Evolutionary conservation across 2,888 invertebrate species (phyloP).

Genomic region (Drosophila lutescens): DNA sequence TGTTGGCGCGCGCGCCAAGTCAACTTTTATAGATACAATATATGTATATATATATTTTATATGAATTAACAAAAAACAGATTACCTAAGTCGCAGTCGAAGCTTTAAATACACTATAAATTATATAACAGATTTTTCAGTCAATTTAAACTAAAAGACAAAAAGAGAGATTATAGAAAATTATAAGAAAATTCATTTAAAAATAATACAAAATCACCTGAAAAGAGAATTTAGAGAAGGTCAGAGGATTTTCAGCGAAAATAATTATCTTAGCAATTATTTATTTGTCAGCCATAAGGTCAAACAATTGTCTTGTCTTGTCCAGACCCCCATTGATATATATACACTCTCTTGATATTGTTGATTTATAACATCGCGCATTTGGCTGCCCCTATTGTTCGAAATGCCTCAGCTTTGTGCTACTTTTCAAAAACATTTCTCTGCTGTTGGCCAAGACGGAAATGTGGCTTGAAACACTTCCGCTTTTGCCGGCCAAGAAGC

Average conservation of each 20-base stretch:
- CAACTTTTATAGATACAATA: constrained; percentile 58
- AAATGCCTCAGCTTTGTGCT: constrained; percentile 24
- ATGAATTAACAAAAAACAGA: constrained; percentile 11
- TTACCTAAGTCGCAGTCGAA: not conserved
- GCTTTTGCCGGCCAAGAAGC: constrained; percentile 27
- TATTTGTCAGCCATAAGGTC: constrained; percentile 10
- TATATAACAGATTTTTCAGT: too few relatives aligned
- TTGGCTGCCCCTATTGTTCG: constrained; percentile 22
- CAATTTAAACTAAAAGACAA: too few relatives aligned
- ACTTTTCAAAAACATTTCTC: constrained; percentile 34
- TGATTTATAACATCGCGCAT: constrained; percentile 12
- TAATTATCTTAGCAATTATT: not conserved
- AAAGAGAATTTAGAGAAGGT: not conserved
- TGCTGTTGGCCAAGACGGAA: constrained; percentile 40
- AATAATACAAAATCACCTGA: not conserved
- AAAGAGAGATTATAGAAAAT: too few relatives aligned
- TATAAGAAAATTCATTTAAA: not conserved
- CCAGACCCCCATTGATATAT: constrained; percentile 6
- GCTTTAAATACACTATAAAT: not conserved
- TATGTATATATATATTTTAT: constrained; percentile 14
- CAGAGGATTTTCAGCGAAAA: not conserved
- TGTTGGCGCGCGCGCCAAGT: constrained; percentile 70
- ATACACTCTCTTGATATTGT: constrained; percentile 14
- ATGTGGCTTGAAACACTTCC: constrained; percentile 52
- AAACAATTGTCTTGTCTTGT: not conserved